phyloP scores from a whole-genome alignment of 2,888 invertebrate species.

The Plemyria rubiginata region DNA sequence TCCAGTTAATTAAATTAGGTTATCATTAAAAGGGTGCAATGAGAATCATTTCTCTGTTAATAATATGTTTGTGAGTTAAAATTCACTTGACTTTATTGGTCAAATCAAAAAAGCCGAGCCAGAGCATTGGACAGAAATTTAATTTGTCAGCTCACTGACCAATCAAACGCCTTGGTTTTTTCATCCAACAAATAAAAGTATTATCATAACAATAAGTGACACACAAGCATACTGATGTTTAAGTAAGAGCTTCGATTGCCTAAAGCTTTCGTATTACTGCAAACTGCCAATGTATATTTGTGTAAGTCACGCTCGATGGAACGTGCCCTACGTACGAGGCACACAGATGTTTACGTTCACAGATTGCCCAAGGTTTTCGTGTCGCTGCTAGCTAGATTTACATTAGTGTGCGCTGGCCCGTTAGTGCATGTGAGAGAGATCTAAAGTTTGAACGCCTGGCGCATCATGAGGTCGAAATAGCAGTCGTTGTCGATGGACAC shows the following conservation, averaged over 20 bases:
- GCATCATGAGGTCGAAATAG: conserved; percentile 97
- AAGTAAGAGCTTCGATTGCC: background rate
- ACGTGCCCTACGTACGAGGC: no score
- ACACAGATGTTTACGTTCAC: no score
- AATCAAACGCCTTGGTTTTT: background rate
- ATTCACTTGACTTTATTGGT: background rate
- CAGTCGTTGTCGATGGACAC: conserved; percentile 97
- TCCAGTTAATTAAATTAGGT: conserved; percentile 18
- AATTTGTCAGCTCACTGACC: background rate
- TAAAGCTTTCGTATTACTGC: background rate
- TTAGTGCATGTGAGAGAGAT: conserved; percentile 3
- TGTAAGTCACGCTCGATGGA: no score
- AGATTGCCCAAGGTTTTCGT: background rate
- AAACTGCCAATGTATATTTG: no score
- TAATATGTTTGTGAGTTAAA: conserved; percentile 13
- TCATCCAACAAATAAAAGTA: background rate
- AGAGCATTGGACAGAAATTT: background rate
- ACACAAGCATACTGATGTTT: background rate
- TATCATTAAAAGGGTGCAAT: conserved; percentile 25
- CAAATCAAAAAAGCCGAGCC: background rate
- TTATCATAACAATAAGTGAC: background rate
- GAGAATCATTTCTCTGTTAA: conserved; percentile 5
- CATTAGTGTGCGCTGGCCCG: conserved; percentile 3
- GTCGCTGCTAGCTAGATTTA: background rate
- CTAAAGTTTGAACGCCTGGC: conserved; percentile 95